Evolutionary conservation across 2,888 invertebrate species (phyloP).

Genomic region (Caenorhabditis plicata): DNA sequence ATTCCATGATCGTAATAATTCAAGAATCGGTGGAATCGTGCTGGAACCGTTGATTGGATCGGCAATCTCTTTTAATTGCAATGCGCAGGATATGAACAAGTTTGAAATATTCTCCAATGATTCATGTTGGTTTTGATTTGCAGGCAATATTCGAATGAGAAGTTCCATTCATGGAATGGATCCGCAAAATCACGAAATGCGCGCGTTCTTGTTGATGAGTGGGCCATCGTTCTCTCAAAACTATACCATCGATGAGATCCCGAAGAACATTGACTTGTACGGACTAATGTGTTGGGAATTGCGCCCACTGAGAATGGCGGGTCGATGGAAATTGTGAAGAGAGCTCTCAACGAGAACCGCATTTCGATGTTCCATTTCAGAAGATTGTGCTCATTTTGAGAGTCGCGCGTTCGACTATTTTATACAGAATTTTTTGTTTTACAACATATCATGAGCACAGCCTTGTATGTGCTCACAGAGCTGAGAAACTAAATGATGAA

Average conservation of each 20-base stretch:
- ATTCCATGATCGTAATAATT: conserved; percentile 74
- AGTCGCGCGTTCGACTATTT: no score
- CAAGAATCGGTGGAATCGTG: conserved; percentile 68
- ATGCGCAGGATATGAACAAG: conserved; percentile 23
- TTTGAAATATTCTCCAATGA: not conserved
- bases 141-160: conserved; percentile 29
- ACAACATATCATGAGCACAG: no score
- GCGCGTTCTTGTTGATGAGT: conserved; percentile 43
- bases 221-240: conserved; percentile 71
- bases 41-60: conserved; percentile 68
- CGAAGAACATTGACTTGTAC: conserved; percentile 74
- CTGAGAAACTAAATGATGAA: no score
- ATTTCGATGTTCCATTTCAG: no score
- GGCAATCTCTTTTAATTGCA: conserved; percentile 42
- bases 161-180: conserved; percentile 49
- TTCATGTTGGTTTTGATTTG: not conserved
- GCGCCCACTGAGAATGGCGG: conserved; percentile 68
- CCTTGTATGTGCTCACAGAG: no score
- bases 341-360: conserved; percentile 26
- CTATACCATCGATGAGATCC: conserved; percentile 68
- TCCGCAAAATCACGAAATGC: conserved; percentile 41
- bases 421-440: no score
- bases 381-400: no score
- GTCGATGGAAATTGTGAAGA: conserved; percentile 31
- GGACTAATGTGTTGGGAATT: conserved; percentile 73